These are phyloP conservation scores for Diadema setosum DNA, from an alignment of 35 echinoderm and acorn worm genomes.

Conservation along the genomic window DNA sequence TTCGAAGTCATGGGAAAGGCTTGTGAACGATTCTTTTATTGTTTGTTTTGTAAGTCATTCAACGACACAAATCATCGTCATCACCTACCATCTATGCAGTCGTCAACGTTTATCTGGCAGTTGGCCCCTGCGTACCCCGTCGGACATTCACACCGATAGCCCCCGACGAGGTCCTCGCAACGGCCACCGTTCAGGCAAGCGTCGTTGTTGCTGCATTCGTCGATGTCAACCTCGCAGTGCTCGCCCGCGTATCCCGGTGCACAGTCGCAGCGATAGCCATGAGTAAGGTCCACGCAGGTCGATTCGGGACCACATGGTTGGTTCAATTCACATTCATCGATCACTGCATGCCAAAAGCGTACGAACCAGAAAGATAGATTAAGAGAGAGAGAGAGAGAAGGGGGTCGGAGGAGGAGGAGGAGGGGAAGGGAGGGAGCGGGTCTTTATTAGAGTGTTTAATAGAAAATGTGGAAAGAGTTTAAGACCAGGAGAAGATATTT, in stretches of 20 bases:
- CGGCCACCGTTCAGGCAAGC: conserved; percentile 29
- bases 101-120: conserved; percentile 60
- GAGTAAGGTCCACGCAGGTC: conserved; percentile 6
- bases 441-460: not conserved
- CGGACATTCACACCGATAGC: conserved; percentile 39
- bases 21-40: too few species aligned
- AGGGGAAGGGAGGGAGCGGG: not conserved
- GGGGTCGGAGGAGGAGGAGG: not conserved
- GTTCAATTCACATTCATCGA: conserved; percentile 32
- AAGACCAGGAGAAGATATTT: too few species aligned
- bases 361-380: not conserved
- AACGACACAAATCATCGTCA: too few species aligned
- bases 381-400: not conserved
- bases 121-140: conserved; percentile 19
- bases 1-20: too few species aligned
- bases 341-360: not conserved
- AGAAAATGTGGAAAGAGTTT: not conserved
- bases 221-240: conserved; percentile 39
- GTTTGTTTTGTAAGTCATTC: too few species aligned
- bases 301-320: not conserved
- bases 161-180: conserved; percentile 30
- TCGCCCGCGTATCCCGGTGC: conserved; percentile 19
- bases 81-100: conserved; percentile 30
- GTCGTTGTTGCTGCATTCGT: conserved; percentile 49
- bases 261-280: conserved; percentile 36